phyloP scores from a whole-genome alignment of 2,888 invertebrate species.

The Miltochrista miniata region DNA sequence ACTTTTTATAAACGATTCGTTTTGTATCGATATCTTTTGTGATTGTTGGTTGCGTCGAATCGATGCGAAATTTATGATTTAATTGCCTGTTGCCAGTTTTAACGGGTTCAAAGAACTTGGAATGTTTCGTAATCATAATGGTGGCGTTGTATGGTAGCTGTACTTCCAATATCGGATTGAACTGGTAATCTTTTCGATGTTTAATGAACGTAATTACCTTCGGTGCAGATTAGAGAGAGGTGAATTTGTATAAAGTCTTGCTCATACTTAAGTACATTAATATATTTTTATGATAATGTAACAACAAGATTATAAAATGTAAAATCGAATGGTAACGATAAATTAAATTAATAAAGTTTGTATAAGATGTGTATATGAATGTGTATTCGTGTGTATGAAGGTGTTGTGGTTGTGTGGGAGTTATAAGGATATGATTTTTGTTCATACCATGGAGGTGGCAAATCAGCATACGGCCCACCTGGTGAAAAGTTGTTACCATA shows the following conservation, averaged over 20 bases:
- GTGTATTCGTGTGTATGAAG: too few species aligned
- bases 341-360: too few species aligned
- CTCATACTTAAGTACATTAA: not conserved
- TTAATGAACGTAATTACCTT: conserved; percentile 4
- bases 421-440: too few species aligned
- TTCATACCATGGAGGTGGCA: too few species aligned
- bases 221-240: not conserved
- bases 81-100: conserved; percentile 68
- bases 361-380: too few species aligned
- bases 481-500: too few species aligned
- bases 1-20: conserved; percentile 54
- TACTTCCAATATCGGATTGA: conserved; percentile 20
- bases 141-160: conserved; percentile 15
- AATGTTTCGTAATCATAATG: conserved; percentile 40
- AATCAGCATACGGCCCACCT: too few species aligned
- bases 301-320: too few species aligned
- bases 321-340: too few species aligned
- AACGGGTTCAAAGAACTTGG: conserved; percentile 40
- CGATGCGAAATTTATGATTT: conserved; percentile 81
- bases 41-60: conserved; percentile 79
- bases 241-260: not conserved
- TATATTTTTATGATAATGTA: too few species aligned
- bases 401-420: too few species aligned
- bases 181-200: conserved; percentile 15
- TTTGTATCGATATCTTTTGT: conserved; percentile 78